Conservation (phyloP, 2,888 invertebrate genomes). For the Dimorphilus gyrociliatus region DNA sequence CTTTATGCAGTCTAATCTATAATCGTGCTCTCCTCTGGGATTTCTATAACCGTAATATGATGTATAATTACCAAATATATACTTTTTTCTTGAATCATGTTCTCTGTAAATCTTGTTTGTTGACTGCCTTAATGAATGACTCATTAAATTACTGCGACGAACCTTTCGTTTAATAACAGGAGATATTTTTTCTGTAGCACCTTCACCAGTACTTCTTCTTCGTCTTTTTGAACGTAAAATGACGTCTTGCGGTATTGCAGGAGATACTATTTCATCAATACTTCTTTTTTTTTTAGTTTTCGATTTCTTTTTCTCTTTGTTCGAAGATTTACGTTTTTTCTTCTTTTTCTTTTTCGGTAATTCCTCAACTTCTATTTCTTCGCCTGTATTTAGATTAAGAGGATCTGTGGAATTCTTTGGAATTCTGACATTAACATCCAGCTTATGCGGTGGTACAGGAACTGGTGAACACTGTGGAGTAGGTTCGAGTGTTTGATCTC, state of each 20-base stretch:
- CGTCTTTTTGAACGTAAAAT: too few relatives aligned
- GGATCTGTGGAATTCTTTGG: conserved; percentile 84
- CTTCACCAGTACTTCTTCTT: conserved; percentile 17
- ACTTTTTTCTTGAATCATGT: conserved; percentile 57
- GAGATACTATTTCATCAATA: conserved; percentile 17
- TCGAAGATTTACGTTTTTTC: conserved; percentile 16
- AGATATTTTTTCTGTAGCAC: conserved; percentile 6
- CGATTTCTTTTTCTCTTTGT: conserved; percentile 19
- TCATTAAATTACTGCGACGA: conserved; percentile 10
- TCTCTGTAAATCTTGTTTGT: conserved; percentile 39
- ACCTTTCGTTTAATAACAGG: conserved; percentile 1
- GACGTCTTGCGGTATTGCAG: conserved; percentile 24
- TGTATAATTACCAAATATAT: conserved; percentile 90
- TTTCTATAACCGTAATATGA: conserved; percentile 90
- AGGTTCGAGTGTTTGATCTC: too few relatives aligned
- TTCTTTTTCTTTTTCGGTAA: conserved; percentile 12
- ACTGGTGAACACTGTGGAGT: conserved; percentile 77
- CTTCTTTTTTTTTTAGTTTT: conserved; percentile 9
- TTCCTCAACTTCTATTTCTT: conserved; percentile 16
- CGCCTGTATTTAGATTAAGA: conserved; percentile 49
- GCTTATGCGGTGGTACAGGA: conserved; percentile 61
- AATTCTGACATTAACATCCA: conserved; percentile 67
- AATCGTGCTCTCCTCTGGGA: conserved; percentile 55
- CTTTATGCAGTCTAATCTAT: conserved; percentile 64
- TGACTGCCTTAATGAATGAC: conserved; percentile 36